Percentiles rank a stretch among this genome's conserved stretches.
Evolutionary conservation across 2,888 invertebrate species (phyloP).

Genomic region (Rotaria socialis): DNA sequence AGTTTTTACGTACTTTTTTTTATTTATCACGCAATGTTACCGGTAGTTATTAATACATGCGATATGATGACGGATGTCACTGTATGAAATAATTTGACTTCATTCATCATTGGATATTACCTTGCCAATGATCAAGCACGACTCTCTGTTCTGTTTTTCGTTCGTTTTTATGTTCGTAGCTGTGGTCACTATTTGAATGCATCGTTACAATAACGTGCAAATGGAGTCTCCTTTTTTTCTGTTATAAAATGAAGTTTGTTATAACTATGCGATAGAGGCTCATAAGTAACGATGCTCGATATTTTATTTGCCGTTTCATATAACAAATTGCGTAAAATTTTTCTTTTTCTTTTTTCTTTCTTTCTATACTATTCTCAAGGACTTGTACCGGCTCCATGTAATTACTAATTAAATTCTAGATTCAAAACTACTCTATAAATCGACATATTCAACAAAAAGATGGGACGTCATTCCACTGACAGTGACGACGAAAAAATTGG

Average conservation of each 20-base stretch:
- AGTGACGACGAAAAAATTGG: neutral
- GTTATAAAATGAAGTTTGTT: neutral
- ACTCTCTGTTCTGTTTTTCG: neutral
- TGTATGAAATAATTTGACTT: neutral
- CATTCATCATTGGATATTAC: neutral
- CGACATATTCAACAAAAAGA: neutral
- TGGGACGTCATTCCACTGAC: neutral
- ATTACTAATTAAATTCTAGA: neutral
- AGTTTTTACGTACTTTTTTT: too few relatives aligned
- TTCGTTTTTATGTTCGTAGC: neutral
- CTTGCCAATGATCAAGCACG: constrained; percentile 6
- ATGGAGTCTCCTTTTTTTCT: neutral
- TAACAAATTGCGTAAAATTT: neutral
- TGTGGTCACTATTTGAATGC: neutral
- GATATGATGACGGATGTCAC: neutral
- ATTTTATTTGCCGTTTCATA: neutral
- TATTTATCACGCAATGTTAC: too few relatives aligned
- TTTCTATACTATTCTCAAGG: neutral
- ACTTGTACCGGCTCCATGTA: too few relatives aligned
- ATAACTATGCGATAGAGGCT: neutral
- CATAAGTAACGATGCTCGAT: neutral
- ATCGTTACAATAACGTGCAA: neutral
- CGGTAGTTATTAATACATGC: too few relatives aligned
- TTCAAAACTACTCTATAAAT: neutral
- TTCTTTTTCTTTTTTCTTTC: neutral